These are phyloP conservation scores for Melinopterus prodromus DNA, from an alignment of 2,888 invertebrate genomes.

Conservation along the genomic window DNA sequence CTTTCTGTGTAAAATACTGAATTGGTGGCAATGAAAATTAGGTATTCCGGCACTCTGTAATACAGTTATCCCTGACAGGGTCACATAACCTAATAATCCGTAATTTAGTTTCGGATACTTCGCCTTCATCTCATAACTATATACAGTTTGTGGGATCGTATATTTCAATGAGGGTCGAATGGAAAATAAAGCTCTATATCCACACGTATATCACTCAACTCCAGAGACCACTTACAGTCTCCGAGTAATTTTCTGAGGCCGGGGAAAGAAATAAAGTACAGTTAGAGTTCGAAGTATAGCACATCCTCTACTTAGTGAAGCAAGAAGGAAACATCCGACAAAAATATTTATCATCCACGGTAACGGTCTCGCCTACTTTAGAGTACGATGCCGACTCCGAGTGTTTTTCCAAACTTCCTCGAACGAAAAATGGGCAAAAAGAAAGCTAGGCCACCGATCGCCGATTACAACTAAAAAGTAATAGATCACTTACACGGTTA, in stretches of 20 bases:
- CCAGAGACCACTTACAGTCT: background rate
- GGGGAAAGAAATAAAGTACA: background rate
- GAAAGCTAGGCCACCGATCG: background rate
- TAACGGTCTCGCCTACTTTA: background rate
- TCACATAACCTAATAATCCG: background rate
- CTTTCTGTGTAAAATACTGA: background rate
- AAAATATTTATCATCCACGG: background rate
- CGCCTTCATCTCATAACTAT: background rate
- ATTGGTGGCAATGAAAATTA: background rate
- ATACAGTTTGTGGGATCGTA: background rate
- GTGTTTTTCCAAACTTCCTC: background rate
- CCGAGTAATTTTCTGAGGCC: background rate
- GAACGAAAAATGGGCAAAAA: background rate
- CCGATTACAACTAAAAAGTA: slow-evolving; percentile 4
- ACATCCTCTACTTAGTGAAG: background rate
- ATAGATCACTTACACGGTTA: slow-evolving; percentile 4
- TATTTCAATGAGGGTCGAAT: background rate
- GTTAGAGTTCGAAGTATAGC: slow-evolving; percentile 4
- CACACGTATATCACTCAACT: no score
- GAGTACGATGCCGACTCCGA: background rate
- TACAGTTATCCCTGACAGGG: background rate
- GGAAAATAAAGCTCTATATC: background rate
- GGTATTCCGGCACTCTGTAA: background rate
- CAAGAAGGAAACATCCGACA: background rate
- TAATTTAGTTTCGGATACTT: background rate